Base-by-base conservation (phyloP, 2,113 vertebrate genomes). In the Sander vitreus region DNA sequence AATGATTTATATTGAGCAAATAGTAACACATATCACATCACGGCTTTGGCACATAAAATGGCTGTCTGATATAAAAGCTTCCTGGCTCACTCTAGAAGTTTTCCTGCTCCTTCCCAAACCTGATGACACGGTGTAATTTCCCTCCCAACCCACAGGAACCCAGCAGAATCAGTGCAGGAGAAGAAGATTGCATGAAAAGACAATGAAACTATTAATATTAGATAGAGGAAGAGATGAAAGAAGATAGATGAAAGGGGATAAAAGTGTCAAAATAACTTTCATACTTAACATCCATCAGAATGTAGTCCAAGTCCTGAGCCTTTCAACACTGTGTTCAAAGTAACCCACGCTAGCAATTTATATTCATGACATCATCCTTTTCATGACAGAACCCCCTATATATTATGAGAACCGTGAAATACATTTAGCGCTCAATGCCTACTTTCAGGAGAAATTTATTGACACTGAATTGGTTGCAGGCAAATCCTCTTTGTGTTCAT, bases 391-490 rank as follows among this genome's bases (percentile, higher is more conserved):
- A 57, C 30, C 16, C 65, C 51, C 2, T 54, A 71, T 77, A 66
- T 85, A 57, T 85, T 84, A 73, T 69, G 33, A 78, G 27, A 70
- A 39, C 72, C 70, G n/a, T 83, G 43, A 80, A 82, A 66, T 70
- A 76, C 23, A 63, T 84, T 60, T 16, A 59, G 27, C 27, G n/a
- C 23, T 51, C 55, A 65, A 43, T 5, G 70, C 33, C 59, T 39
- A 48, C 36, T 81, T 53, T 73, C 47, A 62, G 51, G 53, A 6
- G 21, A 76, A 19, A 77, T 84, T 69, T 81, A 73, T 50, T 21
- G 78, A 67, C 15, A 5, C 48, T 59, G 23, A 78, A 92, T 90
- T 76, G 33, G 3, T 82, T 81, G 73, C 91, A 89, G 83, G 33
- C 43, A 12, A 45, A 15, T 68, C 55, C 15, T 54, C 62, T 36